phyloP scores from a whole-genome alignment of 1,140 invertebrate species.

The Sipha flava region DNA sequence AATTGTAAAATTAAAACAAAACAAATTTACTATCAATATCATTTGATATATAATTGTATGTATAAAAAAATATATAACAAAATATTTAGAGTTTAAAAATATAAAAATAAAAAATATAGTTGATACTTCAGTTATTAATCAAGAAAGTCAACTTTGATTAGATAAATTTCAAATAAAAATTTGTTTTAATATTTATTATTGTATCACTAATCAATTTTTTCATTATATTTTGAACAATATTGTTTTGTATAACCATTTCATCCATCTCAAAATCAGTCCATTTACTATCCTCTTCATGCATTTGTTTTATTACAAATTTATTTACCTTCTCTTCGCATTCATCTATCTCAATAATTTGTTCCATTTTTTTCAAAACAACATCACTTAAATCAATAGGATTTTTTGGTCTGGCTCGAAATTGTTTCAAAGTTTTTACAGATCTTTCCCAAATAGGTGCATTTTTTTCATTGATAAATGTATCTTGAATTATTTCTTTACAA shows the following conservation, averaged over 20 bases:
- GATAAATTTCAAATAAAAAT: background rate
- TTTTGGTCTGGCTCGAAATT: background rate
- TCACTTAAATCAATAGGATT: background rate
- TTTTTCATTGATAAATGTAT: background rate
- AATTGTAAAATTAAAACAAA: too few species aligned
- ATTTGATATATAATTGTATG: too few species aligned
- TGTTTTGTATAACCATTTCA: background rate
- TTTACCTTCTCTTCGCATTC: slow-evolving; percentile 3
- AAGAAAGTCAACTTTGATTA: background rate
- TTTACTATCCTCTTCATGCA: background rate
- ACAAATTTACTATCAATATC: too few species aligned
- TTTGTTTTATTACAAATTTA: background rate
- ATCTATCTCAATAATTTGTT: background rate
- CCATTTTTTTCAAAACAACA: background rate
- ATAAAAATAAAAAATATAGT: background rate
- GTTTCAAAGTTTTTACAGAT: background rate
- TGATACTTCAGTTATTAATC: background rate
- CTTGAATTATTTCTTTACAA: background rate
- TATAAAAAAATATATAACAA: too few species aligned
- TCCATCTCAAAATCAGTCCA: slow-evolving; percentile 7
- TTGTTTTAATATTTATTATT: background rate
- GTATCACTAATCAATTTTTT: slow-evolving; percentile 12
- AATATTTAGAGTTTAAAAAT: background rate
- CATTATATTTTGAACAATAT: slow-evolving; percentile 8
- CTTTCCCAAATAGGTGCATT: background rate